phyloP scores from a whole-genome alignment of 1,140 invertebrate species.

The Physella acuta region DNA sequence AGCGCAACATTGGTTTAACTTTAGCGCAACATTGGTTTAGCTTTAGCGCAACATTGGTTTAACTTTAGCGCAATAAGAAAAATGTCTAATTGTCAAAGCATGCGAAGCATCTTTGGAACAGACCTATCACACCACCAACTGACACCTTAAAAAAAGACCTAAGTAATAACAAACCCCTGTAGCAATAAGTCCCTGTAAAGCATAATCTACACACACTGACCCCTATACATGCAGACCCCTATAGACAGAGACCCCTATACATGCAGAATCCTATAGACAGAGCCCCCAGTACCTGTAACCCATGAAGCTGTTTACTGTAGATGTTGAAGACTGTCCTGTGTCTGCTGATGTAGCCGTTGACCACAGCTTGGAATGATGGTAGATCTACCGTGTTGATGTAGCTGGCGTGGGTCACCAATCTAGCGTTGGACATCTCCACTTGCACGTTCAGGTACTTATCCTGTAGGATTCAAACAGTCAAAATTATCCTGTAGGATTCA shows the following conservation, averaged over 20 bases:
- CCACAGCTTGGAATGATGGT: conserved; percentile 40
- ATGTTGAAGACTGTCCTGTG: conserved; percentile 9
- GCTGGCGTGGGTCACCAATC: conserved; percentile 37
- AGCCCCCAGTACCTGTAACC: conserved; percentile 9
- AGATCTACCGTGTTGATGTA: conserved; percentile 46
- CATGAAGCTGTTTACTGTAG: conserved; percentile 15
- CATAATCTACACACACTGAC: neutral
- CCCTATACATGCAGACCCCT: neutral
- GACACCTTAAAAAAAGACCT: neutral
- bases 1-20: too few species aligned
- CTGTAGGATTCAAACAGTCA: conserved; percentile 27
- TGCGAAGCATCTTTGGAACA: neutral
- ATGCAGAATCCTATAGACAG: neutral
- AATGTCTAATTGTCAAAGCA: too few species aligned
- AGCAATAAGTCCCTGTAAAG: neutral
- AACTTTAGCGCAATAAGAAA: too few species aligned
- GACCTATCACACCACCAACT: neutral
- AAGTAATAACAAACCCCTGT: neutral
- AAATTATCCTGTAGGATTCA: too few species aligned
- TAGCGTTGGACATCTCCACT: conserved; percentile 37
- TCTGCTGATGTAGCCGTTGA: conserved; percentile 32
- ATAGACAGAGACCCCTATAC: too few species aligned
- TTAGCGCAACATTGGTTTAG: too few species aligned
- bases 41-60: too few species aligned
- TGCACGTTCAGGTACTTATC: conserved; percentile 39